Evolutionary conservation across 92 coral and sea anemone genomes (phyloP), one percentile per base, ranked within the genome.

Genomic region (Heliopora coerulea): DNA sequence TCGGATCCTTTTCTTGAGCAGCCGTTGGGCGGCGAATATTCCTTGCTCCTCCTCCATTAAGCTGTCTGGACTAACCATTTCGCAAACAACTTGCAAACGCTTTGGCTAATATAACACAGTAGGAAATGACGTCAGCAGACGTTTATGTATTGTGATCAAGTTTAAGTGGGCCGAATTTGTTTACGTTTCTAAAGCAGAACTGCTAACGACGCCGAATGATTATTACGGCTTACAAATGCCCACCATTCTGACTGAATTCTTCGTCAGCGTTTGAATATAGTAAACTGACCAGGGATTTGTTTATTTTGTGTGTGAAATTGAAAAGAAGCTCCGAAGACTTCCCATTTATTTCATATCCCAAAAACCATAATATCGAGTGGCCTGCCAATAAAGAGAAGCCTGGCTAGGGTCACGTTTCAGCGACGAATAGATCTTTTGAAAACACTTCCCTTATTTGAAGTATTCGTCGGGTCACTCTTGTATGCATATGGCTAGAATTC

Each of bases 91-190:
- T 56, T 23, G 7, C 19, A 54, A 35, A 57, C 31, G 77, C 32
- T 37, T 42, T 52, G 77, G 63, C 63, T 52, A 70, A 70, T 70
- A 70, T 70, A 70, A 20, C 77, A 35, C 49, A 19, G 48, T 33
- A 70, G 77, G 77, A 70, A 13, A 70, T 70, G 77, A 70, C 77
- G 77, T 70, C 77, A 70, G 24, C 13, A 30, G 26, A 54, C 63
- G 77, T 70, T 70, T 70, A 32, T 31, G 77, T 67, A 48, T 67
- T 39, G 68, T 62, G 68, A 62, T 62, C 48, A 31, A 8, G 49
- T 67, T 19, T 67, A 49, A 67, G 74, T 67, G 74, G 74, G 74
- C 48, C 25, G 17, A 62, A 62, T 62, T 13, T 31, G 26, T 56
- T 56, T 56, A 56, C 58, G 21, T 50, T 50, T 23, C 61, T 23